These are phyloP conservation scores for Cerceris ruficornis DNA, from an alignment of 2,888 invertebrate species.

Conservation along the genomic window DNA sequence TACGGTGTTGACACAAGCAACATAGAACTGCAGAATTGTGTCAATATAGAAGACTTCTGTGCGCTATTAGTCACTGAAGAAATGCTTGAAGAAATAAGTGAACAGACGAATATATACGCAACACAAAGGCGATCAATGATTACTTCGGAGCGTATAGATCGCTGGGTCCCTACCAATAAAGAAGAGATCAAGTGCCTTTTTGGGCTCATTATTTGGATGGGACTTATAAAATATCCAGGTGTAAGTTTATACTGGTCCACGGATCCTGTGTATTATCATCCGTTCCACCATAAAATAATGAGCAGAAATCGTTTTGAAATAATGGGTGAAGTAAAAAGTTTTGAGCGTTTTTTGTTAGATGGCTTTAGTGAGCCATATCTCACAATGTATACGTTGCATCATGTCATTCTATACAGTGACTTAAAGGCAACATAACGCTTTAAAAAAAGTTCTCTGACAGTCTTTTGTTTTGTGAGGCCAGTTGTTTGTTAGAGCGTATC, in stretches of 20 bases:
- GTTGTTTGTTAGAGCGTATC: too few species aligned
- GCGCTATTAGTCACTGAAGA: conserved; percentile 31
- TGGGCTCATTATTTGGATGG: too few species aligned
- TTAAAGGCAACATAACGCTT: too few species aligned
- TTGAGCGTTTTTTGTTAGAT: too few species aligned
- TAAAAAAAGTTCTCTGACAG: too few species aligned
- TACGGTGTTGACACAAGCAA: conserved; percentile 27
- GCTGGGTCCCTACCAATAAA: conserved; percentile 25
- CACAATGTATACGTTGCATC: too few species aligned
- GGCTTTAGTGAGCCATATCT: too few species aligned
- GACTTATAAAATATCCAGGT: conserved; percentile 16
- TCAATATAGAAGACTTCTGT: conserved; percentile 24
- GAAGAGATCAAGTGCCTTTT: conserved; percentile 22
- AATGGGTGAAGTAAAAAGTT: too few species aligned
- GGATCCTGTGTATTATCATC: conserved; percentile 30
- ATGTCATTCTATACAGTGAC: too few species aligned
- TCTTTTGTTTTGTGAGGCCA: too few species aligned
- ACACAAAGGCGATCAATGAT: conserved; percentile 2
- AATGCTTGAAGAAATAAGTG: conserved; percentile 30
- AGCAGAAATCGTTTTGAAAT: conserved; percentile 22
- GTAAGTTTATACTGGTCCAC: conserved; percentile 26
- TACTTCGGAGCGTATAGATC: conserved; percentile 31
- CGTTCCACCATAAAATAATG: conserved; percentile 29
- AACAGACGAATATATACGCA: conserved; percentile 30
- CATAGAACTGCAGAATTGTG: conserved; percentile 19